Conservation (phyloP, 2,797 vertebrate species). For the Hypotaenidia philippensis region DNA sequence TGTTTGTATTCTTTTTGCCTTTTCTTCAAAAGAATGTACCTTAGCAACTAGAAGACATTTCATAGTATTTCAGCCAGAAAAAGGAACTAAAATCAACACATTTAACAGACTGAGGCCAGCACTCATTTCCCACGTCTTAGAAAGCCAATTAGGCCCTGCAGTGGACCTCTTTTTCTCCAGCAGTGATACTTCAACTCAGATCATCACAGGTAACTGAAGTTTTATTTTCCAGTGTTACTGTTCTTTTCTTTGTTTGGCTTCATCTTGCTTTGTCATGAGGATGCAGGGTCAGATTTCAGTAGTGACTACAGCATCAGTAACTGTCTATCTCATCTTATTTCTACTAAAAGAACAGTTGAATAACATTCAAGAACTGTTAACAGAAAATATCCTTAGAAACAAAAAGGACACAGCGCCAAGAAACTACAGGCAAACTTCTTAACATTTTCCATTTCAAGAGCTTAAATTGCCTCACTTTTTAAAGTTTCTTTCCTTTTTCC, state of each 20-base stretch:
- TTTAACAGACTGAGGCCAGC: not conserved
- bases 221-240: not conserved
- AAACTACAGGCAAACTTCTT: not conserved
- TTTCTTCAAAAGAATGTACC: not conserved
- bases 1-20: not conserved
- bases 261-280: not conserved
- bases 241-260: not conserved
- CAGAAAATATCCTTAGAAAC: not conserved
- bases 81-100: not conserved
- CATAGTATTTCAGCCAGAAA: not conserved
- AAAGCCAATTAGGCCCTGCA: not conserved
- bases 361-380: not conserved
- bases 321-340: not conserved
- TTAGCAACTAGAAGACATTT: not conserved
- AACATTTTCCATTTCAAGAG: not conserved
- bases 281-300: not conserved
- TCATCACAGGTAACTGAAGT: not conserved
- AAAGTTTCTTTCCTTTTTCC: not conserved
- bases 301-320: not conserved
- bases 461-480: not conserved
- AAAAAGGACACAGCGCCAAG: not conserved
- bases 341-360: not conserved
- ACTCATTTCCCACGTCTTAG: not conserved
- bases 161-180: not conserved
- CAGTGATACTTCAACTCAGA: not conserved